Conservation (phyloP, 2,797 vertebrate species). For the Taenioides sp. region DNA sequence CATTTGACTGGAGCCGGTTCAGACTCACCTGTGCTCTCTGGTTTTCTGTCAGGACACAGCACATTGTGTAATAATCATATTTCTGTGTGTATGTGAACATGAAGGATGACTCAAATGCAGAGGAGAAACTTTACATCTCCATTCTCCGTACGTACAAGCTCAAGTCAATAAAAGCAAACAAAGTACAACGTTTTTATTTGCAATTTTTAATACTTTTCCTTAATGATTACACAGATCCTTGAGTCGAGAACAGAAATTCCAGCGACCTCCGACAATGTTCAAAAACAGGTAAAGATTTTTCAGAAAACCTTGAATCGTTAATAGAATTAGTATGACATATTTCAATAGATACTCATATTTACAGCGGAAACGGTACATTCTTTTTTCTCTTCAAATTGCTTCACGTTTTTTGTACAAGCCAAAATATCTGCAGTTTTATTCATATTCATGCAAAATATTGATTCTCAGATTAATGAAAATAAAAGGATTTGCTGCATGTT, state of each 20-base stretch:
- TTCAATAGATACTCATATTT: constrained; percentile 98
- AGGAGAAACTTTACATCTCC: no score
- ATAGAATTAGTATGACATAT: constrained; percentile 93
- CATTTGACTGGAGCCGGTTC: no score
- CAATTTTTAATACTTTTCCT: constrained; percentile 71
- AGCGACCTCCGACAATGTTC: constrained; percentile 73
- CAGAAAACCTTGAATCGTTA: constrained; percentile 94
- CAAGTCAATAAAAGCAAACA: background rate
- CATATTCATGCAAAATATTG: constrained; percentile 93
- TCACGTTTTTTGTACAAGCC: constrained; percentile 89
- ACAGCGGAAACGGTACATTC: constrained; percentile 99
- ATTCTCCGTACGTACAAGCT: no score
- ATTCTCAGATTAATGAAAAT: constrained; percentile 84
- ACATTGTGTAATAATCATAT: no score
- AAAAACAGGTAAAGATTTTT: constrained; percentile 81
- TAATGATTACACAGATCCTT: constrained; percentile 76
- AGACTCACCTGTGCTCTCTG: no score
- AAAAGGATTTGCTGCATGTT: constrained; percentile 71
- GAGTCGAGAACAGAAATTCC: constrained; percentile 73
- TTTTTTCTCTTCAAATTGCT: constrained; percentile 85
- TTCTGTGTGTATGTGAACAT: no score
- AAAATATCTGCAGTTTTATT: constrained; percentile 90
- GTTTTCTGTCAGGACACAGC: no score
- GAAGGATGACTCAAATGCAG: no score
- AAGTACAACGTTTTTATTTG: constrained; percentile 49